Conservation (phyloP, 2,888 invertebrate species). For the Crepidodera aurea region DNA sequence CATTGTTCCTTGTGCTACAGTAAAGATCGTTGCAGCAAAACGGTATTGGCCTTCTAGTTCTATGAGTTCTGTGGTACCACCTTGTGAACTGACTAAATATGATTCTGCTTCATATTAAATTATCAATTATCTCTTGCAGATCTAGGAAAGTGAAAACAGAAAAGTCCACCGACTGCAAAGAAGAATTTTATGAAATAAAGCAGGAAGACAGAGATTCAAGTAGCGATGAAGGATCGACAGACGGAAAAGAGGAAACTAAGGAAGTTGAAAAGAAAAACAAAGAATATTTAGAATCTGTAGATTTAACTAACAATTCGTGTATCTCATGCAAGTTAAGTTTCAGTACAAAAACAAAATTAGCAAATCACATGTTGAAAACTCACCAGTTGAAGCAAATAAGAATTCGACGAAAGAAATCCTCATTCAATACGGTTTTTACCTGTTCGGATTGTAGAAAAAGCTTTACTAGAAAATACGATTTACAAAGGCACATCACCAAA, state of each 20-base stretch:
- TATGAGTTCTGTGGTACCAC: too few species aligned
- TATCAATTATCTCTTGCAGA: neutral
- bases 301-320: conserved; percentile 47
- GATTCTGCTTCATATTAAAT: too few species aligned
- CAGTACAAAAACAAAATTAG: conserved; percentile 41
- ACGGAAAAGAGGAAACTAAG: neutral
- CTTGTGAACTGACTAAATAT: too few species aligned
- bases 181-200: neutral
- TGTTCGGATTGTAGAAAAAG: conserved; percentile 55
- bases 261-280: neutral
- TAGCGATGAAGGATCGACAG: conserved; percentile 1
- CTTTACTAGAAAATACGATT: conserved; percentile 57
- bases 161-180: too few species aligned
- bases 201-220: neutral
- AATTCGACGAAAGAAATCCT: conserved; percentile 49
- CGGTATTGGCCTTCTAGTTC: too few species aligned
- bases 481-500: conserved; percentile 53
- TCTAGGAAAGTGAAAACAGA: neutral
- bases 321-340: conserved; percentile 44
- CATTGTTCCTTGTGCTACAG: too few species aligned
- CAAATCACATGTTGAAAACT: conserved; percentile 43
- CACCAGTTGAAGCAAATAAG: conserved; percentile 42
- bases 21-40: too few species aligned
- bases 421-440: conserved; percentile 49
- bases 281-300: conserved; percentile 47